Percentiles rank a stretch among this genome's conserved stretches.
phyloP scores from a whole-genome alignment of 2,797 vertebrate genomes.

The Apogon talboti region DNA sequence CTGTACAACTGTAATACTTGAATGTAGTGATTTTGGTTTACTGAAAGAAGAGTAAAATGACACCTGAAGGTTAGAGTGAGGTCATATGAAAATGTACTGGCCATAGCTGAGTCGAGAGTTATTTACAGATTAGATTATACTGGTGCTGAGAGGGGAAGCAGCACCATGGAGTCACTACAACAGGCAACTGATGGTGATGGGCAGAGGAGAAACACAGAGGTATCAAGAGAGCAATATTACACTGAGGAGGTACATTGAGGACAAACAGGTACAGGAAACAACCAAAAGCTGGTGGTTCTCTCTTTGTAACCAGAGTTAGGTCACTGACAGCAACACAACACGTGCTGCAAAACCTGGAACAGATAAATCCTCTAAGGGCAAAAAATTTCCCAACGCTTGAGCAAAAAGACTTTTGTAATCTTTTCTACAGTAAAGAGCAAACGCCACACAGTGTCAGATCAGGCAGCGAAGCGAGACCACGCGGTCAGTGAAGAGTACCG shows the following conservation, averaged over 20 bases:
- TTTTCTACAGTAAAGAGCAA: conserved; percentile 34
- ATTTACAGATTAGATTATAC: conserved; percentile 84
- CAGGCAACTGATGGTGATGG: conserved; percentile 86
- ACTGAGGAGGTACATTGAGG: conserved; percentile 72
- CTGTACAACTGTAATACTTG: conserved; percentile 95
- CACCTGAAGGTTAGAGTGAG: conserved; percentile 84
- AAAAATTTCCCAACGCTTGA: conserved; percentile 49
- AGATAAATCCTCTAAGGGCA: conserved; percentile 53
- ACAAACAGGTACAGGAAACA: conserved; percentile 65
- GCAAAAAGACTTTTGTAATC: conserved; percentile 27
- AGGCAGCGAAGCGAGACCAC: conserved; percentile 48
- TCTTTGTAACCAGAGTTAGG: conserved; percentile 61
- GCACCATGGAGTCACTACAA: conserved; percentile 86
- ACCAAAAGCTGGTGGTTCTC: conserved; percentile 65
- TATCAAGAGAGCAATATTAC: conserved; percentile 82
- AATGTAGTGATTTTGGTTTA: conserved; percentile 92
- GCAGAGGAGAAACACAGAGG: conserved; percentile 79
- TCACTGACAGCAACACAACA: conserved; percentile 52
- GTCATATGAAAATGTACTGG: conserved; percentile 85
- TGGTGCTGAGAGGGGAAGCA: conserved; percentile 77
- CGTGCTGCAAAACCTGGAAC: conserved; percentile 51
- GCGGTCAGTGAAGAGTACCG: conserved; percentile 33
- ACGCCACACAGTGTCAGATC: conserved; percentile 34
- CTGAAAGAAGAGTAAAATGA: conserved; percentile 75
- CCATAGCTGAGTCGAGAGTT: conserved; percentile 84